A percentile compares a stretch with the other conserved stretches of the same genome.
Conservation (phyloP, 2,888 invertebrate species). For the Cheilosia variabilis region DNA sequence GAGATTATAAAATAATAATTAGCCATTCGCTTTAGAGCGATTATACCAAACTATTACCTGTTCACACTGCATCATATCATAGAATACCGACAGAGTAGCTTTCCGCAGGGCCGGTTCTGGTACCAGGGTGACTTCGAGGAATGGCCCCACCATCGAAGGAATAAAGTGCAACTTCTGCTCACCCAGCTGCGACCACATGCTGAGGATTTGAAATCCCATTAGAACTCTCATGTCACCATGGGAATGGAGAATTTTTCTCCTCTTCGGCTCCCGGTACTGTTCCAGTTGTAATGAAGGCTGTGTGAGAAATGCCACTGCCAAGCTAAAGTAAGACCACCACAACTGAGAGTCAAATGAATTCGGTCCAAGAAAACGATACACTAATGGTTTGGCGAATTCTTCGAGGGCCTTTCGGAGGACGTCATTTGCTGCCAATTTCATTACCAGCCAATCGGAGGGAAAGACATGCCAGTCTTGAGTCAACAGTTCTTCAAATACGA, state of each 20-base stretch:
- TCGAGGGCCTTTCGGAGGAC: slow-evolving; percentile 93
- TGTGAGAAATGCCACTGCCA: slow-evolving; percentile 91
- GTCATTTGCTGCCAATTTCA: slow-evolving; percentile 94
- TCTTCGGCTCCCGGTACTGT: slow-evolving; percentile 91
- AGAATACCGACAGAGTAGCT: slow-evolving; percentile 95
- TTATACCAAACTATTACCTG: slow-evolving; percentile 81
- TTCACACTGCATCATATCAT: slow-evolving; percentile 98
- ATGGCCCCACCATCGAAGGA: slow-evolving; percentile 96
- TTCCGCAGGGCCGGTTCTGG: slow-evolving; percentile 93
- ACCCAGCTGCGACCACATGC: slow-evolving; percentile 95
- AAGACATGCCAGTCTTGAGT: slow-evolving; percentile 85
- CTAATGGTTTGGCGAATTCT: slow-evolving; percentile 94
- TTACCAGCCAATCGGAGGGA: slow-evolving; percentile 95
- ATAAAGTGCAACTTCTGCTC: slow-evolving; percentile 95
- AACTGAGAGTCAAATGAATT: slow-evolving; percentile 91
- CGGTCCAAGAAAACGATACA: slow-evolving; percentile 91
- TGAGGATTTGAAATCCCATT: slow-evolving; percentile 95
- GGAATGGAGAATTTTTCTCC: slow-evolving; percentile 90
- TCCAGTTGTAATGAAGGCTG: slow-evolving; percentile 92
- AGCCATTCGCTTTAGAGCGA: neutral
- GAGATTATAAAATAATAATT: neutral
- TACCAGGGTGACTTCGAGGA: slow-evolving; percentile 96
- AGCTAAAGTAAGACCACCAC: slow-evolving; percentile 91
- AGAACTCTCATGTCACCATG: slow-evolving; percentile 96
- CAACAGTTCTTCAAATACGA: slow-evolving; percentile 84